Evolutionary conservation across 2,888 invertebrate genomes (phyloP).

Genomic region (Mechanitis mazaeus): DNA sequence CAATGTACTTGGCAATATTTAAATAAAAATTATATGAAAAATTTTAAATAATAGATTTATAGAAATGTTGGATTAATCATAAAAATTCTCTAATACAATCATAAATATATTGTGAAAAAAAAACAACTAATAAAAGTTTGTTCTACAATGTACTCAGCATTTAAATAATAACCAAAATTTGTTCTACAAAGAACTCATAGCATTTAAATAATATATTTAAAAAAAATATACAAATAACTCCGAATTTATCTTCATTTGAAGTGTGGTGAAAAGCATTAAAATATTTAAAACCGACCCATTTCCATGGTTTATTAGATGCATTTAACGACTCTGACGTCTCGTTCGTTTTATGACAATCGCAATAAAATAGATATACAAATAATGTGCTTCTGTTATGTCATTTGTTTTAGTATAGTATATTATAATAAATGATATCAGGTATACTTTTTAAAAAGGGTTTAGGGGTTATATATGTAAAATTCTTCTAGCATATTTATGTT

Average conservation of each 20-base stretch:
- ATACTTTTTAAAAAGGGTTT: too few species aligned
- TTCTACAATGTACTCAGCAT: neutral
- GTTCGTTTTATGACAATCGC: neutral
- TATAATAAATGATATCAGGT: too few species aligned
- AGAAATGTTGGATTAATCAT: too few species aligned
- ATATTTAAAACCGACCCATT: slow-evolving; percentile 4
- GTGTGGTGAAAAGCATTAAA: neutral
- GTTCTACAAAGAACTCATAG: neutral
- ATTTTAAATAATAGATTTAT: too few species aligned
- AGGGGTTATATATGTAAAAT: too few species aligned
- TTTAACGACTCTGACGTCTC: neutral
- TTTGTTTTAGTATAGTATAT: too few species aligned
- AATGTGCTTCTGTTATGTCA: too few species aligned
- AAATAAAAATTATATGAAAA: too few species aligned
- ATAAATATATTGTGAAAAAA: too few species aligned
- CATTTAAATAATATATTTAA: neutral
- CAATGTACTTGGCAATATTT: too few species aligned
- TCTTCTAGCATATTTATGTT: too few species aligned
- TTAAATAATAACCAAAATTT: neutral
- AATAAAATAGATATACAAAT: neutral
- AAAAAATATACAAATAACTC: neutral
- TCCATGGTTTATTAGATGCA: neutral
- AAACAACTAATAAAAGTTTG: neutral
- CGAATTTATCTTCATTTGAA: neutral
- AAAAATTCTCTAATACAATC: too few species aligned